These are phyloP conservation scores for Meles meles DNA, from an alignment of 2,113 vertebrate genomes.

Conservation along the genomic window DNA sequence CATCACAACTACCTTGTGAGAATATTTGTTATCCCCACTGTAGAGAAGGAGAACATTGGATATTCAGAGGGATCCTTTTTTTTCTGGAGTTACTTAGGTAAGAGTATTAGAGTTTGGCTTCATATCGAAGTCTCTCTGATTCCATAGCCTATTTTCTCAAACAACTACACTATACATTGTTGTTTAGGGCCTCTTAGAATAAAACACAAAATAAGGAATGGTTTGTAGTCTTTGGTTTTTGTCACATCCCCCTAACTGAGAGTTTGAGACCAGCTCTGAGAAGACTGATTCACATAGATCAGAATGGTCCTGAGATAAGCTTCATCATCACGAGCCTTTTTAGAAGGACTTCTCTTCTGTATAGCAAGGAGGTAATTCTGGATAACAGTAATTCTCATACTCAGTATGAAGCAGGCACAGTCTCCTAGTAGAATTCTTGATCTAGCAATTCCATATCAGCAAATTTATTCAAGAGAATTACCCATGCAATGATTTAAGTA, in stretches of 20 bases:
- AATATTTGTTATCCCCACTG: neutral
- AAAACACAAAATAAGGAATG: constrained; percentile 2
- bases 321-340: neutral
- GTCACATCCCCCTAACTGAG: neutral
- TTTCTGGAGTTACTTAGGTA: neutral
- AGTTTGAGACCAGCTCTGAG: neutral
- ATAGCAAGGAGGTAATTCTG: neutral
- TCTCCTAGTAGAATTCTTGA: neutral
- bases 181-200: neutral
- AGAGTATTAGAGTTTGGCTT: neutral
- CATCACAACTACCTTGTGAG: neutral
- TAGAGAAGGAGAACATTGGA: neutral
- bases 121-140: neutral
- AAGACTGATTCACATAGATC: neutral
- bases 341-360: neutral
- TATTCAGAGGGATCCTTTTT: neutral
- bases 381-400: neutral
- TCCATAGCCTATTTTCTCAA: constrained; percentile 5
- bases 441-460: neutral
- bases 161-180: neutral
- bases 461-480: neutral
- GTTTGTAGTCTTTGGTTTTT: neutral
- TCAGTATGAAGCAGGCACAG: neutral
- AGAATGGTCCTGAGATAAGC: neutral
- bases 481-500: neutral